Conservation (phyloP, 2,888 invertebrate species). For the Drosophila maculinotata region DNA sequence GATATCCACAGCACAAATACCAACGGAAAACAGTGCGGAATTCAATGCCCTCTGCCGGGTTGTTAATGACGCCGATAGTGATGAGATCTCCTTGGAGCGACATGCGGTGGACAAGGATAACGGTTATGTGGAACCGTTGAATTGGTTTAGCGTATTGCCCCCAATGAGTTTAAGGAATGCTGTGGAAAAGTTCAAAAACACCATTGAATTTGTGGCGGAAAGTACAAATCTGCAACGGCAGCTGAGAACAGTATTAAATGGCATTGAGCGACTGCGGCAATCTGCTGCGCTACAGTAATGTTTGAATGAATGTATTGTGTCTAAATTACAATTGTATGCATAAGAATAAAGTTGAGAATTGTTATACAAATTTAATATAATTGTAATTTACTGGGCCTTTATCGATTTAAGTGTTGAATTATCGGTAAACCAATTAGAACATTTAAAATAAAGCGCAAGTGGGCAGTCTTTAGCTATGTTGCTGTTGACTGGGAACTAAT, state of each 20-base stretch:
- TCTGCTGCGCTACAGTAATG: slow-evolving; percentile 15
- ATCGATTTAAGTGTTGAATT: slow-evolving; percentile 15
- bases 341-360: slow-evolving; percentile 49
- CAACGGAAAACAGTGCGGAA: slow-evolving; percentile 87
- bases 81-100: slow-evolving; percentile 83
- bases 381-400: background rate
- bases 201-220: slow-evolving; percentile 88
- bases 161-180: slow-evolving; percentile 92
- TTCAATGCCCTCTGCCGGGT: slow-evolving; percentile 85
- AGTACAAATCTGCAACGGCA: slow-evolving; percentile 90
- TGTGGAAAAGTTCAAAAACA: slow-evolving; percentile 90
- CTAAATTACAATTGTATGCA: slow-evolving; percentile 7
- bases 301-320: background rate
- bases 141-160: slow-evolving; percentile 95
- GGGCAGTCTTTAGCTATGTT: too few relatives aligned
- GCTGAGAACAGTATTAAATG: slow-evolving; percentile 82
- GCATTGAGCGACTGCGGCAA: slow-evolving; percentile 58
- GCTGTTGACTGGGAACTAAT: too few relatives aligned
- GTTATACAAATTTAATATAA: background rate
- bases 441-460: too few relatives aligned
- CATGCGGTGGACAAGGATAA: slow-evolving; percentile 83
- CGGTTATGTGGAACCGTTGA: slow-evolving; percentile 88
- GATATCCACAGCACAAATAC: slow-evolving; percentile 89
- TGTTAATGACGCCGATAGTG: slow-evolving; percentile 84
- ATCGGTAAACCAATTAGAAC: slow-evolving; percentile 38